Base-by-base conservation (phyloP, 2,888 invertebrate species). In the Cantharis rufa region DNA sequence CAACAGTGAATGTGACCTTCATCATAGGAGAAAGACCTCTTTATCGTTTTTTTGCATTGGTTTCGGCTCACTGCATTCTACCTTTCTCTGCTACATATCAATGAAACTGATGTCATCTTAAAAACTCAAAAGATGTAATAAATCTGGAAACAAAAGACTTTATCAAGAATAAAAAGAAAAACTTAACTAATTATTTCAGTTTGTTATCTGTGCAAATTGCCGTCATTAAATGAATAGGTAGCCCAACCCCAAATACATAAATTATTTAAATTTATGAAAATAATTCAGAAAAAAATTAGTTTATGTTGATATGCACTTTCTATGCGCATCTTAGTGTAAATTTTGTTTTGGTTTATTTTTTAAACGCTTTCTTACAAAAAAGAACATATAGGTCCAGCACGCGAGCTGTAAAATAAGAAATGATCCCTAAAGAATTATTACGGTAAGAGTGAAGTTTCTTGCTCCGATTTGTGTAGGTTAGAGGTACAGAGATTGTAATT, bases 1-100 rank as follows among this genome's bases (percentile, higher is more conserved):
- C 69, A 74, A 64, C 74, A 76, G 82, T 81, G 83, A 83, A 83
- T 81, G 82, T 81, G 81, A 81, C 82, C 83, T 83, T 83, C 83
- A 82, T 79, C 82, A 76, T 80, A 76, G 82, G 81, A 82, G 82
- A 83, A 82, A 83, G 82, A 82, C 71, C 77, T 74, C 73, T 72
- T 74, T 61, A 75, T 15, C 32, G 72, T 78, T 79, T 77, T 75
- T 77, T 79, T 71, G 7, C 62, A 75, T 68, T 71, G 70, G 77
- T 74, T 79, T 78, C 78, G 78, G 78, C 73, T 74, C 79, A 75
- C 71, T 76, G 77, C 78, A 74, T 77, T 64, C 70, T 69, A 48
- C 78, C 78, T 78, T 76, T 76, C 76, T 78, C 76, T 62, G 70
- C 28, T 48, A n/a, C 48, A 69, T 70, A 62, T 78, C 75, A 77